Evolutionary conservation across 2,888 invertebrate species (phyloP).

Genomic region (Oxytorus armatus): DNA sequence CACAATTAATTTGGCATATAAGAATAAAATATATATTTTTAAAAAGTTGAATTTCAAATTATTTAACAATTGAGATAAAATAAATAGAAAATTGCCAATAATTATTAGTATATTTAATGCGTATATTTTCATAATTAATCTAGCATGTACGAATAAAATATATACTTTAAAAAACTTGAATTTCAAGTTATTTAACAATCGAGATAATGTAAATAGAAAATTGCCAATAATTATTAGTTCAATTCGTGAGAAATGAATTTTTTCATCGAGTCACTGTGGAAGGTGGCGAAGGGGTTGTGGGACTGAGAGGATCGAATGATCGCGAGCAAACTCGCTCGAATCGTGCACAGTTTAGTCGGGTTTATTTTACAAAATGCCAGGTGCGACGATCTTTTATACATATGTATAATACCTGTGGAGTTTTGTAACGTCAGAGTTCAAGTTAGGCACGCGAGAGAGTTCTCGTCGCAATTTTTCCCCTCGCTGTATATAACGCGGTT

Average conservation of each 20-base stretch:
- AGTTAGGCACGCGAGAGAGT: slow-evolving; percentile 66
- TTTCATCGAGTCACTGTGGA: slow-evolving; percentile 31
- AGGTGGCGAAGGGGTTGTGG: no score
- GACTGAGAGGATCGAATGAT: slow-evolving; percentile 32
- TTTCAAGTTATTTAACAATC: neutral
- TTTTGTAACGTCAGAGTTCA: slow-evolving; percentile 66
- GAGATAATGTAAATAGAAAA: neutral
- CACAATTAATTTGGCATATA: no score
- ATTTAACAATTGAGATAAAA: neutral
- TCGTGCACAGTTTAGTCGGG: slow-evolving; percentile 46
- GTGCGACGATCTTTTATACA: slow-evolving; percentile 51
- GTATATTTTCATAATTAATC: no score
- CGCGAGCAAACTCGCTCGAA: slow-evolving; percentile 60
- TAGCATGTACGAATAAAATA: no score
- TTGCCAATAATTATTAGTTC: slow-evolving; percentile 19
- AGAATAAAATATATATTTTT: no score
- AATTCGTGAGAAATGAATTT: slow-evolving; percentile 25
- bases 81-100: neutral
- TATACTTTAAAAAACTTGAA: no score
- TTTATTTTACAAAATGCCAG: slow-evolving; percentile 68
- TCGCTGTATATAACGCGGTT: slow-evolving; percentile 27
- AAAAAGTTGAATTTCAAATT: no score
- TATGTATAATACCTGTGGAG: slow-evolving; percentile 22
- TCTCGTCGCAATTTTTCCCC: slow-evolving; percentile 53
- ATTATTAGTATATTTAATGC: slow-evolving; percentile 8